Evolutionary conservation across 92 coral and sea anemone genomes (phyloP).

Genomic region (Anthopleura xanthogrammica): DNA sequence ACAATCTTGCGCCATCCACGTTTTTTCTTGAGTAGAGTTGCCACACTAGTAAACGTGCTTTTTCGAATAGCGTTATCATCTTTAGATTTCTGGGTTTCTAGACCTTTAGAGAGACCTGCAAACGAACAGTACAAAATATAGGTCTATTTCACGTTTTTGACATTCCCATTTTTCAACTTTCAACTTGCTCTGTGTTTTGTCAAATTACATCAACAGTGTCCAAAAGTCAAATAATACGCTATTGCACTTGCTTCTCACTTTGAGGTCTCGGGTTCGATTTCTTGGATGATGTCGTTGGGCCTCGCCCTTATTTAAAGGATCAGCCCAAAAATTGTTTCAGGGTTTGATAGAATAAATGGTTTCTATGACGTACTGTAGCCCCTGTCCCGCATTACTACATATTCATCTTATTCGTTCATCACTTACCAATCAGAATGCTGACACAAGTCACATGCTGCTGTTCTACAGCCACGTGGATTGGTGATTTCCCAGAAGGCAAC

Average conservation of each 20-base stretch:
- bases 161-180: not conserved
- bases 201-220: not conserved
- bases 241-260: too few relatives aligned
- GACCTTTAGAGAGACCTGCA: slow-evolving; percentile 47
- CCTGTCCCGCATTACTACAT: too few relatives aligned
- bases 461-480: slow-evolving; percentile 82
- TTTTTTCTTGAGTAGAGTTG: slow-evolving; percentile 36
- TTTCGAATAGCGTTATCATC: slow-evolving; percentile 46
- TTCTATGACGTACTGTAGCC: too few relatives aligned
- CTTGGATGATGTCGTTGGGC: too few relatives aligned
- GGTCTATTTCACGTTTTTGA: not conserved
- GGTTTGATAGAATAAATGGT: too few relatives aligned
- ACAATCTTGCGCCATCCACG: slow-evolving; percentile 57
- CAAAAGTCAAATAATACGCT: too few relatives aligned
- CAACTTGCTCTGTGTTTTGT: not conserved
- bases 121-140: not conserved
- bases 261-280: too few relatives aligned
- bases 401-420: not conserved
- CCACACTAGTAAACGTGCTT: slow-evolving; percentile 49
- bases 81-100: slow-evolving; percentile 19
- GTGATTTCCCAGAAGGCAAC: slow-evolving; percentile 86
- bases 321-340: too few relatives aligned
- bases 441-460: slow-evolving; percentile 74
- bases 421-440: slow-evolving; percentile 77
- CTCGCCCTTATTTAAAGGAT: too few relatives aligned